A percentile compares a stretch with the other conserved stretches of the same genome.
phyloP scores from a whole-genome alignment of 2,888 invertebrate species.

The Dilophus febrilis region DNA sequence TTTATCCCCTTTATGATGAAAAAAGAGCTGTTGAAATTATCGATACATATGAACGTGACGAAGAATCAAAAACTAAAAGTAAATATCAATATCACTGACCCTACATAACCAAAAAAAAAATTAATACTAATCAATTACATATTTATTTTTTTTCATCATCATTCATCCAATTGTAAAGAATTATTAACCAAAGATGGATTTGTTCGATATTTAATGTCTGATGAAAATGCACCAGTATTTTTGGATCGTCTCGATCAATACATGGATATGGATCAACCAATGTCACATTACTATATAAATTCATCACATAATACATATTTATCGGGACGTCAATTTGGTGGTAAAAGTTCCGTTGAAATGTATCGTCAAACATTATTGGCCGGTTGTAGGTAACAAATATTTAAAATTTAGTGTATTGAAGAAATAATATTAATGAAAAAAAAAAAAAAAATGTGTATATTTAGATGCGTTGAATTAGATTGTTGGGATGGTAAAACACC shows the following conservation, averaged over 20 bases:
- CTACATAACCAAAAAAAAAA: neutral
- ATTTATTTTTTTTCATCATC: neutral
- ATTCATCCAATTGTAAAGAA: too few relatives aligned
- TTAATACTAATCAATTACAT: slow-evolving; percentile 1
- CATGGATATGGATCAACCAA: slow-evolving; percentile 97
- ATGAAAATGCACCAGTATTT: slow-evolving; percentile 99
- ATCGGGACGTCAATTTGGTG: slow-evolving; percentile 91
- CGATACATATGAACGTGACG: slow-evolving; percentile 76
- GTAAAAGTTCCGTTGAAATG: slow-evolving; percentile 97
- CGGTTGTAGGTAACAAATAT: slow-evolving; percentile 74
- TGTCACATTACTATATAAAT: slow-evolving; percentile 98
- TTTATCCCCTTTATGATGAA: slow-evolving; percentile 92
- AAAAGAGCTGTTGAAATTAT: slow-evolving; percentile 88
- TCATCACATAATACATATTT: slow-evolving; percentile 94
- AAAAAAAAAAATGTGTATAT: slow-evolving; percentile 6
- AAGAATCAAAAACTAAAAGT: slow-evolving; percentile 55
- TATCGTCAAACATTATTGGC: slow-evolving; percentile 92
- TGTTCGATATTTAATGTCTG: slow-evolving; percentile 97
- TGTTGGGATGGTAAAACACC: slow-evolving; percentile 98
- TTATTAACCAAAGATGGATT: slow-evolving; percentile 87
- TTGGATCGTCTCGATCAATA: slow-evolving; percentile 93
- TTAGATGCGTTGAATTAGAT: slow-evolving; percentile 90
- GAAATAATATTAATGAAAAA: too few relatives aligned
- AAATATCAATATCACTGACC: slow-evolving; percentile 24
- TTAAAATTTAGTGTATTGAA: neutral